phyloP scores from a whole-genome alignment of 2,113 vertebrate genomes.

The Amazona vittata region DNA sequence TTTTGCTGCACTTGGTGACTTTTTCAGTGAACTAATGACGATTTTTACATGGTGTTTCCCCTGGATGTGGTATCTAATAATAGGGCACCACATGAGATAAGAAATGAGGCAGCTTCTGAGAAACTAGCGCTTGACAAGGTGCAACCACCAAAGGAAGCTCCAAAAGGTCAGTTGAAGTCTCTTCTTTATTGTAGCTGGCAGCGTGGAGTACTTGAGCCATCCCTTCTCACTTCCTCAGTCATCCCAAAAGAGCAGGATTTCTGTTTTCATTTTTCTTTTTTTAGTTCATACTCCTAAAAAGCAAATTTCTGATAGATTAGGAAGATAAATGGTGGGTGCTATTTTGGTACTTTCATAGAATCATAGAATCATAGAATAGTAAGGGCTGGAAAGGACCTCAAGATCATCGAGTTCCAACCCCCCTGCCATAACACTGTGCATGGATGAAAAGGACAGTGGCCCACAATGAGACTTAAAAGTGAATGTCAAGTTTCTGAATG shows the following conservation, averaged over 20 bases:
- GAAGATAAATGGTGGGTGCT: not conserved
- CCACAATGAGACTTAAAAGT: not conserved
- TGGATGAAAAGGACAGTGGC: not conserved
- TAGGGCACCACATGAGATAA: slow-evolving; percentile 74
- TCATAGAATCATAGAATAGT: too few species aligned
- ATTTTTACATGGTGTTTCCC: not conserved
- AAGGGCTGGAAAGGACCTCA: too few species aligned
- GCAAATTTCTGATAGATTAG: not conserved
- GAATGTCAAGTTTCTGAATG: not conserved
- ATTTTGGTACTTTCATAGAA: not conserved
- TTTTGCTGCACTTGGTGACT: not conserved
- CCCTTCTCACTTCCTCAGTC: not conserved
- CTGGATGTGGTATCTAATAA: not conserved
- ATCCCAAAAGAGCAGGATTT: not conserved
- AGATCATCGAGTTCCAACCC: too few species aligned
- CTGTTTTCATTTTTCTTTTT: not conserved
- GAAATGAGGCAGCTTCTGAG: slow-evolving; percentile 26
- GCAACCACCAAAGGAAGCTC: slow-evolving; percentile 50
- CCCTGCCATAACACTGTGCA: not conserved
- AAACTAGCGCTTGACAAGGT: not conserved
- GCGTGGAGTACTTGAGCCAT: not conserved
- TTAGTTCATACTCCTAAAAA: not conserved
- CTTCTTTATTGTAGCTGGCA: not conserved
- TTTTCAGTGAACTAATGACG: not conserved
- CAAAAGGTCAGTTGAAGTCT: slow-evolving; percentile 69